Conservation (phyloP, 2,888 invertebrate genomes). For the Clepsis dumicolana region DNA sequence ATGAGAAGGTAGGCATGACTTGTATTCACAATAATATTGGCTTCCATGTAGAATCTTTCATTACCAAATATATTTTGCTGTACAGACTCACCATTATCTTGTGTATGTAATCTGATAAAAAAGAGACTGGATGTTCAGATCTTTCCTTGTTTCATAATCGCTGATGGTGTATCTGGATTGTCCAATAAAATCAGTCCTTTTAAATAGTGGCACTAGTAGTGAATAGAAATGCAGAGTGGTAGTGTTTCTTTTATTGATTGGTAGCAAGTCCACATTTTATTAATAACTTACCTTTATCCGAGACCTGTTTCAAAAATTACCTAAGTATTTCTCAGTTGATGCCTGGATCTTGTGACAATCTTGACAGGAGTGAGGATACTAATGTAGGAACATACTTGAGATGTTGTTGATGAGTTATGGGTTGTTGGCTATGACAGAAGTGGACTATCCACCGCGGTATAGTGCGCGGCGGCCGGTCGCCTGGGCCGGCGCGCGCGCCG, state of each 20-base stretch:
- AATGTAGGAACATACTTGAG: slow-evolving; percentile 16
- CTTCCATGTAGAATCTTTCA: slow-evolving; percentile 47
- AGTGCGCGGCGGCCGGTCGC: slow-evolving; percentile 89
- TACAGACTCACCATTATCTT: slow-evolving; percentile 46
- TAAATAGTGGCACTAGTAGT: slow-evolving; percentile 56
- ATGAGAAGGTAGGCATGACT: slow-evolving; percentile 92
- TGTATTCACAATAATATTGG: slow-evolving; percentile 45
- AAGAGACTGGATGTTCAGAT: slow-evolving; percentile 42
- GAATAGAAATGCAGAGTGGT: slow-evolving; percentile 80
- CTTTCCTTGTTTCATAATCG: slow-evolving; percentile 37
- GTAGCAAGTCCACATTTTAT: slow-evolving; percentile 18
- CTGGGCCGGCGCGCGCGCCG: slow-evolving; percentile 79
- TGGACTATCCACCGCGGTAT: slow-evolving; percentile 93
- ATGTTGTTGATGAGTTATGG: slow-evolving; percentile 53
- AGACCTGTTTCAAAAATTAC: slow-evolving; percentile 15
- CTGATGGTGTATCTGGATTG: slow-evolving; percentile 80
- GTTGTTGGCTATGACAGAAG: slow-evolving; percentile 87
- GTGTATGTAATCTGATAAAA: slow-evolving; percentile 41
- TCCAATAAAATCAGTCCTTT: slow-evolving; percentile 64
- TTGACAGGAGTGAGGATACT: slow-evolving; percentile 1
- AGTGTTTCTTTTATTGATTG: slow-evolving; percentile 43
- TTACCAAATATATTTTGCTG: slow-evolving; percentile 48
- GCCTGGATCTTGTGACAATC: not conserved
- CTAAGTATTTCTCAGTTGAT: not conserved
- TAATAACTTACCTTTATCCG: slow-evolving; percentile 2